phyloP scores from a whole-genome alignment of 2,888 invertebrate genomes.

The Melanotus villosus region DNA sequence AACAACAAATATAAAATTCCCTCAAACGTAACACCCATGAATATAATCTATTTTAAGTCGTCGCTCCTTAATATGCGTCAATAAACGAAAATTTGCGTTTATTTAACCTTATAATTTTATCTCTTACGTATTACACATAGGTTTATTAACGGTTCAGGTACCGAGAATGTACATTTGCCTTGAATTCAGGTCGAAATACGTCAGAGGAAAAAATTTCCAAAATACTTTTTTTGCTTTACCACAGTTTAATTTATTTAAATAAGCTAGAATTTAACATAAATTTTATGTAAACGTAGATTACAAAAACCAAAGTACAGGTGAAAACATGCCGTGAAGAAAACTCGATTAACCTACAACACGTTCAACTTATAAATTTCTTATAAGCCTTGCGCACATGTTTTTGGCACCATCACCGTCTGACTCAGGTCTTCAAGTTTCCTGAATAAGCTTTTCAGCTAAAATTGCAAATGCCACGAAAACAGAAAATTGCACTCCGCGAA shows the following conservation, averaged over 20 bases:
- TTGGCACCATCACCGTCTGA: slow-evolving; percentile 1
- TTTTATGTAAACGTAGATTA: too few species aligned
- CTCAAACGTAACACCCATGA: slow-evolving; percentile 12
- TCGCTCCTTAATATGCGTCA: slow-evolving; percentile 19
- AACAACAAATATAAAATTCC: background rate
- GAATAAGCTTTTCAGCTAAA: slow-evolving; percentile 1
- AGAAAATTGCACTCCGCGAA: slow-evolving; percentile 4
- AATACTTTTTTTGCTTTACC: background rate
- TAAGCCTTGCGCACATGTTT: slow-evolving; percentile 10
- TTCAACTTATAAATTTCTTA: slow-evolving; percentile 16
- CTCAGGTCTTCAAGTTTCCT: background rate
- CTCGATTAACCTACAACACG: slow-evolving; percentile 13
- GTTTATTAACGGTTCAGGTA: slow-evolving; percentile 18
- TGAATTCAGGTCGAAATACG: background rate
- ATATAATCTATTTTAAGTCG: slow-evolving; percentile 23
- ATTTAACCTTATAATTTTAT: slow-evolving; percentile 33
- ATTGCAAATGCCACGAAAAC: slow-evolving; percentile 7
- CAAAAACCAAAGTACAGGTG: background rate
- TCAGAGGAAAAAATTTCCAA: background rate
- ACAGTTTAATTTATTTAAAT: background rate
- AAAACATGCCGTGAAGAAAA: slow-evolving; percentile 8
- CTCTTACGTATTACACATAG: slow-evolving; percentile 24
- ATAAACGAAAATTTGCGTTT: slow-evolving; percentile 29
- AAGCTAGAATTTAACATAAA: too few species aligned
- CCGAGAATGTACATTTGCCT: background rate